Evolutionary conservation across 2,797 vertebrate genomes (phyloP).

Genomic region (Pteropus rufus): DNA sequence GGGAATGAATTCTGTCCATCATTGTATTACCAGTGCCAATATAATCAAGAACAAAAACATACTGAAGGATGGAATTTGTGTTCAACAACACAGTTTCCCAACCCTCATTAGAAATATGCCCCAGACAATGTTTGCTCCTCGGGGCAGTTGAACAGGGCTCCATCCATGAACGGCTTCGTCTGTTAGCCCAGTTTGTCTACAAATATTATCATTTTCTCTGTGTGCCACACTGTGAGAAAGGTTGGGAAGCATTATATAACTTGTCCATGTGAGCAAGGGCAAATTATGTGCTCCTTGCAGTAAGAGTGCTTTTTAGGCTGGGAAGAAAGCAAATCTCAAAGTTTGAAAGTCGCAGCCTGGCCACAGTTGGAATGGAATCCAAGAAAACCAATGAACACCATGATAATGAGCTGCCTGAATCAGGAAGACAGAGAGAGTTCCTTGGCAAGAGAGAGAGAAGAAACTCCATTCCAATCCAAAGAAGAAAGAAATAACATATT

Average conservation of each 20-base stretch:
- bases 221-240: not conserved
- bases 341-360: not conserved
- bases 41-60: not conserved
- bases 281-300: not conserved
- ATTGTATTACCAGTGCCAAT: not conserved
- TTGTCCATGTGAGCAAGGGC: not conserved
- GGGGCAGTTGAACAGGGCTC: not conserved
- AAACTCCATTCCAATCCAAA: not conserved
- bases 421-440: not conserved
- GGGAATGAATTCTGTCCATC: not conserved
- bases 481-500: not conserved
- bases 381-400: not conserved
- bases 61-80: not conserved
- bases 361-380: not conserved
- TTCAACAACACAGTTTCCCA: not conserved
- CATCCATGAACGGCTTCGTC: not conserved
- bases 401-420: not conserved
- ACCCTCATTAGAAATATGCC: not conserved
- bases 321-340: not conserved
- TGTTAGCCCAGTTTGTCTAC: not conserved
- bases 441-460: not conserved
- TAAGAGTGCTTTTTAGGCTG: not conserved
- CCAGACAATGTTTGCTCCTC: not conserved
- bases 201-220: not conserved
- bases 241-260: not conserved